A percentile compares a stretch with the other conserved stretches of the same genome.
These are phyloP conservation scores for Hipposideros armiger DNA, from an alignment of 2,113 vertebrate species.

Conservation along the genomic window DNA sequence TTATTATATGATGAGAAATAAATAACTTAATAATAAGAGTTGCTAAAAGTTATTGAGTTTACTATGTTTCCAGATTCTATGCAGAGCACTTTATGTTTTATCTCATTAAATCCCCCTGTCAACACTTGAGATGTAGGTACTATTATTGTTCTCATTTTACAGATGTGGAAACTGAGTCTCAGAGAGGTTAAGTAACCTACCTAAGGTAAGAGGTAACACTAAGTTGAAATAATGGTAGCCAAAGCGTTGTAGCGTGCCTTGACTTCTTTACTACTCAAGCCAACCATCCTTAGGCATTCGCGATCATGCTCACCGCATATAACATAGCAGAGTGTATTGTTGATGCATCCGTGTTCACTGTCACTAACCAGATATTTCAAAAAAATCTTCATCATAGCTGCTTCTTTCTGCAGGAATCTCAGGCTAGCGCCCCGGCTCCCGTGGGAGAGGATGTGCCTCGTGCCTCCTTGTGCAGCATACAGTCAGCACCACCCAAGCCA, in stretches of 20 bases:
- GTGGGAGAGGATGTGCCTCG: constrained; percentile 71
- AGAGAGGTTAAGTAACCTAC: neutral
- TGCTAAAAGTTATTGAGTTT: neutral
- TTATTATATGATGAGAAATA: neutral
- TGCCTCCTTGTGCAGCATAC: constrained; percentile 78
- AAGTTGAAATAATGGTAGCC: neutral
- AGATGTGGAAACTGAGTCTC: neutral
- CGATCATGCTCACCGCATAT: neutral
- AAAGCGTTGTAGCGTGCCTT: neutral
- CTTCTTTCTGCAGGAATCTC: constrained; percentile 59
- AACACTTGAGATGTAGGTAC: neutral
- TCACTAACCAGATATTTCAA: neutral
- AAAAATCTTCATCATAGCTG: neutral
- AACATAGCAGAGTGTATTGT: neutral
- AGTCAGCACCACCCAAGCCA: constrained; percentile 68
- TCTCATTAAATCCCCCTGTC: neutral
- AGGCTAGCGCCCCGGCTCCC: neutral
- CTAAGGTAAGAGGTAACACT: neutral
- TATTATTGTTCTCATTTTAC: neutral
- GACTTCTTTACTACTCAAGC: neutral
- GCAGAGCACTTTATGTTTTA: neutral
- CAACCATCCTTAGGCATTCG: neutral
- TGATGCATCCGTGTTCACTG: neutral
- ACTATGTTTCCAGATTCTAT: neutral
- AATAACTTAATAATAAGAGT: neutral